Base-by-base conservation (phyloP, 1,140 invertebrate genomes). In the Colletes latitarsis region DNA sequence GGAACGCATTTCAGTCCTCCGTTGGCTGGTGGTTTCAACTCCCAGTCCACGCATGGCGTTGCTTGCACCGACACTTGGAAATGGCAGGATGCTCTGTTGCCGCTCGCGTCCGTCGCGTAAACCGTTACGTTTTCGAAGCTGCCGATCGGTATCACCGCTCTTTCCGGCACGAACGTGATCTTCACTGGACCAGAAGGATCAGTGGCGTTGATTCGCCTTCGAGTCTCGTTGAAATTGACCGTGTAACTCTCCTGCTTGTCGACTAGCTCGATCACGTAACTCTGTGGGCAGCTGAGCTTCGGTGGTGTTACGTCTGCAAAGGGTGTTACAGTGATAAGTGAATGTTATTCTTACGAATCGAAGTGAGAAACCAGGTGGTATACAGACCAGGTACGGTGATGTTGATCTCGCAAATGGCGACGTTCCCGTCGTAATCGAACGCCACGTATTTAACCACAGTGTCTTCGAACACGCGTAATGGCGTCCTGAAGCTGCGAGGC, bases 361-460 rank as follows among this genome's bases (percentile, higher is more conserved):
- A 6, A 53, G 1, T 21, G 71, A 64, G 57, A 21, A 55, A 39
- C 67, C 3, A 39, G 9, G 14, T 21, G 2, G 17, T 77, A 15
- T 63, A 82, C 69, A 90, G 92, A 95, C 95, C 95, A 52, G 97
- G 97, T 5, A 98, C 97, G 8, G 98, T 98, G 21, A 99, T 98
- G 88, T 98, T 98, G 6, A 99, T 98, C 94, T 98, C 97, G 90
- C 98, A 99, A 91, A 99, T 98, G 41, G 98, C 98, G 39, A 98
- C 97, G 90, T 99, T 99, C 83, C 98, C 98, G 91, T 99, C 98
- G 89, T 98, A 98, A 94, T 99, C 98, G 89, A 97, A 99, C 1
- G 98, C 98, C 4, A 98, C 96, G 88, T 99, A 99, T 94, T 98
- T 97, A 0, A 99, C 97, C 57, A 98, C 96, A 78, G 97, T 97